These are phyloP conservation scores for Spodoptera exigua DNA, from an alignment of 2,888 invertebrate genomes.

Conservation along the genomic window DNA sequence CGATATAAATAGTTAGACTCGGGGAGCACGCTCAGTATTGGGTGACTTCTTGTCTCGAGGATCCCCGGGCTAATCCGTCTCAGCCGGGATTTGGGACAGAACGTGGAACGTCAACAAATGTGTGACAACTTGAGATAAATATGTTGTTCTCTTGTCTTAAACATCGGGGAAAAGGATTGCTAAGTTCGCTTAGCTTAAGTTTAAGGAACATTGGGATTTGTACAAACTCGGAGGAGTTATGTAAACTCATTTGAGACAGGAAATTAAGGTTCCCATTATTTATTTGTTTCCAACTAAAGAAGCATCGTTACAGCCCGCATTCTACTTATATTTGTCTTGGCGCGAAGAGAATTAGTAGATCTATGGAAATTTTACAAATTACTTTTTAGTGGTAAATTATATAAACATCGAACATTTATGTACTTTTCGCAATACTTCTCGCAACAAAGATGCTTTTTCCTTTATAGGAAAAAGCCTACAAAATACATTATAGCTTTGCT, in stretches of 20 bases:
- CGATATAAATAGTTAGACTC: slow-evolving; percentile 15
- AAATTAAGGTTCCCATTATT: slow-evolving; percentile 38
- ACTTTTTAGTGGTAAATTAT: too few species aligned
- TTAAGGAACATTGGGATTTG: slow-evolving; percentile 40
- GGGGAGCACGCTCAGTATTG: slow-evolving; percentile 24
- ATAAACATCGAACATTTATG: too few species aligned
- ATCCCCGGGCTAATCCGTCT: slow-evolving; percentile 33
- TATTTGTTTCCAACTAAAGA: slow-evolving; percentile 38
- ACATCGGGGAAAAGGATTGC: slow-evolving; percentile 27
- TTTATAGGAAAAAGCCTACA: too few species aligned
- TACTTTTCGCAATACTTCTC: too few species aligned
- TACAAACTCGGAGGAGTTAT: slow-evolving; percentile 24
- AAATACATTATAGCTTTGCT: too few species aligned
- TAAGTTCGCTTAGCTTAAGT: slow-evolving; percentile 35
- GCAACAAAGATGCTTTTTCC: too few species aligned
- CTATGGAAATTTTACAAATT: too few species aligned
- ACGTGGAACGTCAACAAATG: slow-evolving; percentile 35
- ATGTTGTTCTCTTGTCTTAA: slow-evolving; percentile 25
- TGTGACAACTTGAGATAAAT: slow-evolving; percentile 35
- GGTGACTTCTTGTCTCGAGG: slow-evolving; percentile 41
- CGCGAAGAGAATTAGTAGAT: too few species aligned
- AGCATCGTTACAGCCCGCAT: slow-evolving; percentile 7
- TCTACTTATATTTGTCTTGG: too few species aligned
- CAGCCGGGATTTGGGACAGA: slow-evolving; percentile 18
- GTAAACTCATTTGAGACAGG: slow-evolving; percentile 39